A percentile compares a stretch with the other conserved stretches of the same genome.
phyloP scores from a whole-genome alignment of 1,140 invertebrate species.

The Drosophila serrata region DNA sequence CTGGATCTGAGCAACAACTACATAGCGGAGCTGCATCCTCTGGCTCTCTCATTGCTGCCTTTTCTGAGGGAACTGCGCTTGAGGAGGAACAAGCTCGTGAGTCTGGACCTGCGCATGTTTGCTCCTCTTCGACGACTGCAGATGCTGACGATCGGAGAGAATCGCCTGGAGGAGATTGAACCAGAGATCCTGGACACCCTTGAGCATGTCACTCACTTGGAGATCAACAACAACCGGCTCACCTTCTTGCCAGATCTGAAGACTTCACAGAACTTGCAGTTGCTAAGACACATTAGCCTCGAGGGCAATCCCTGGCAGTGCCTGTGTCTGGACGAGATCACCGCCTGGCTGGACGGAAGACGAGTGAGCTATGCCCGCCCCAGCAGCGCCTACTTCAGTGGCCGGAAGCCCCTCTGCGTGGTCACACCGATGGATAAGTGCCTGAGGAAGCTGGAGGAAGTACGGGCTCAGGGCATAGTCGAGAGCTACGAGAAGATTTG shows the following conservation, averaged over 20 bases:
- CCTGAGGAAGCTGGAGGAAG: constrained; percentile 50
- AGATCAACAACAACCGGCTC: constrained; percentile 77
- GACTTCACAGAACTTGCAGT: constrained; percentile 11
- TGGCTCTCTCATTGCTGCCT: constrained; percentile 61
- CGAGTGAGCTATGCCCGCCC: constrained; percentile 56
- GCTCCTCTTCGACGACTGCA: constrained; percentile 62
- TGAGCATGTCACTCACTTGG: constrained; percentile 46
- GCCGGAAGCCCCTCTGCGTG: constrained; percentile 71
- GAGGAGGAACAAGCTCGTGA: constrained; percentile 58
- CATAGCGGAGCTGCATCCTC: constrained; percentile 60
- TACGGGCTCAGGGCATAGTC: constrained; percentile 57
- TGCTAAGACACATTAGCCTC: constrained; percentile 58
- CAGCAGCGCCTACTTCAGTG: constrained; percentile 66
- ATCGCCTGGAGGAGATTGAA: constrained; percentile 61
- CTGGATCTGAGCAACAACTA: constrained; percentile 67
- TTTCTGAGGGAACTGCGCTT: constrained; percentile 62
- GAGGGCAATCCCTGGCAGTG: constrained; percentile 84
- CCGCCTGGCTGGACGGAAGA: constrained; percentile 54
- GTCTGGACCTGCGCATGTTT: constrained; percentile 67
- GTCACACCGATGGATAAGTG: constrained; percentile 69
- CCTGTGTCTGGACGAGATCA: constrained; percentile 69
- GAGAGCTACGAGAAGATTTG: constrained; percentile 64
- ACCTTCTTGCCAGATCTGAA: constrained; percentile 61
- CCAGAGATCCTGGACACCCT: constrained; percentile 47
- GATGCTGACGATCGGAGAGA: constrained; percentile 65